A percentile compares a stretch with the other conserved stretches of the same genome.
phyloP scores from a whole-genome alignment of 2,113 vertebrate species.

The Psilopogon haemacephalus region DNA sequence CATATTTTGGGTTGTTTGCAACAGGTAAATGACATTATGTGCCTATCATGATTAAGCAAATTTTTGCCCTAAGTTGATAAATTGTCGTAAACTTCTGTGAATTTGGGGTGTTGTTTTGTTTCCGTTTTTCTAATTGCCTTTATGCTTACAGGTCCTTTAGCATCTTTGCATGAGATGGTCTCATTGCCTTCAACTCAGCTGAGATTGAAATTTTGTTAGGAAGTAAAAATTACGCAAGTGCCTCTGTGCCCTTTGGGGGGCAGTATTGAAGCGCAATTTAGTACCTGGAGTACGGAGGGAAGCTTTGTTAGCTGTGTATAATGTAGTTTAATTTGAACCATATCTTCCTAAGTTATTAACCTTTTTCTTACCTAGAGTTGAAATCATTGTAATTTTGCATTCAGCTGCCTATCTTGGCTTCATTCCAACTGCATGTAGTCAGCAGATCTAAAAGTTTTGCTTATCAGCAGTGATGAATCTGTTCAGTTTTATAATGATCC shows the following conservation, averaged over 20 bases:
- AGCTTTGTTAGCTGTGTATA: not conserved
- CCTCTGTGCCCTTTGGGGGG: slow-evolving; percentile 46
- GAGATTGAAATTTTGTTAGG: not conserved
- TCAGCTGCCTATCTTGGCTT: not conserved
- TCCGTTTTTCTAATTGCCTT: not conserved
- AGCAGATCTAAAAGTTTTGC: not conserved
- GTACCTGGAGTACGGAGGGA: not conserved
- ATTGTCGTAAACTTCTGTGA: not conserved
- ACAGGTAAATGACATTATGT: not conserved
- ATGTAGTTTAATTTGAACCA: not conserved
- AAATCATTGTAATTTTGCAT: not conserved
- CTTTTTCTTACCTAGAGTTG: not conserved
- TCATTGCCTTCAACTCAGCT: not conserved
- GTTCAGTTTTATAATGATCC: not conserved
- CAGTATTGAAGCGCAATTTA: slow-evolving; percentile 30
- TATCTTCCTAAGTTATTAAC: not conserved
- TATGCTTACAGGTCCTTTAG: not conserved
- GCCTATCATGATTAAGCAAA: not conserved
- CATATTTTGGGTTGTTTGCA: not conserved
- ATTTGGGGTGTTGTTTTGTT: not conserved
- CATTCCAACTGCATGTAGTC: not conserved
- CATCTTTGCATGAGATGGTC: not conserved
- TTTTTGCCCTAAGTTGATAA: not conserved
- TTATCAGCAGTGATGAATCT: not conserved
- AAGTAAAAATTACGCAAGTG: not conserved